A percentile compares a stretch with the other conserved stretches of the same genome.
These are phyloP conservation scores for Cottus gobio DNA, from an alignment of 2,113 vertebrate genomes.

Conservation along the genomic window DNA sequence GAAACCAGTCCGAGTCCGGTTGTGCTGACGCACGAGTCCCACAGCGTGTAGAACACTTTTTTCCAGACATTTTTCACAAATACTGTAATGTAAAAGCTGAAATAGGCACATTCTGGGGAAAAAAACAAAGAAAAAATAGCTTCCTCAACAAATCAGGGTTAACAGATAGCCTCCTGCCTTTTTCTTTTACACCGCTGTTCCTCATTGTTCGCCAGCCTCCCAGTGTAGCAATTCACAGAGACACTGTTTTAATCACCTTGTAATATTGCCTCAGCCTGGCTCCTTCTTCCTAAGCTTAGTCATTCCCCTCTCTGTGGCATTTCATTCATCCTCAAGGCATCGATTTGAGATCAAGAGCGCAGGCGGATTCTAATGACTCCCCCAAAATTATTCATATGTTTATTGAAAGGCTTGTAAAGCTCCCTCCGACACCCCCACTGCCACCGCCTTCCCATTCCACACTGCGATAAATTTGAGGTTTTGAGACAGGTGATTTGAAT, in stretches of 20 bases:
- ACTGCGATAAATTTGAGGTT: slow-evolving; percentile 55
- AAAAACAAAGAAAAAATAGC: slow-evolving; percentile 6
- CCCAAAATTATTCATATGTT: slow-evolving; percentile 65
- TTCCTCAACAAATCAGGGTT: slow-evolving; percentile 33
- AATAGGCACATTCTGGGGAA: not conserved
- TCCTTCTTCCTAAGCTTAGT: not conserved
- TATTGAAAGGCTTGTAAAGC: slow-evolving; percentile 57
- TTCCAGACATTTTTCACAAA: slow-evolving; percentile 17
- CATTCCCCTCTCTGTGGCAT: slow-evolving; percentile 24
- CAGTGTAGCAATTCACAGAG: slow-evolving; percentile 39
- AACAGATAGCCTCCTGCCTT: slow-evolving; percentile 31
- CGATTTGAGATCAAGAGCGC: slow-evolving; percentile 49
- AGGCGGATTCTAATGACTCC: slow-evolving; percentile 22
- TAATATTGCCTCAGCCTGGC: slow-evolving; percentile 42
- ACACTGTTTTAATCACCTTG: slow-evolving; percentile 63
- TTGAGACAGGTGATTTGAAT: slow-evolving; percentile 69
- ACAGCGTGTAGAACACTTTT: slow-evolving; percentile 5
- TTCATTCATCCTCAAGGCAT: slow-evolving; percentile 56
- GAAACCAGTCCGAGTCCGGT: slow-evolving; percentile 12
- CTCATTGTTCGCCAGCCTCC: slow-evolving; percentile 30
- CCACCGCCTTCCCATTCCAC: slow-evolving; percentile 20
- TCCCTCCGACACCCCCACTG: slow-evolving; percentile 18
- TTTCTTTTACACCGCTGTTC: slow-evolving; percentile 24
- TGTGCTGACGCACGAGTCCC: slow-evolving; percentile 30
- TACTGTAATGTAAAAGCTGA: slow-evolving; percentile 24